Conservation (phyloP, 2,797 vertebrate species). For the Eleutherodactylus coqui region DNA sequence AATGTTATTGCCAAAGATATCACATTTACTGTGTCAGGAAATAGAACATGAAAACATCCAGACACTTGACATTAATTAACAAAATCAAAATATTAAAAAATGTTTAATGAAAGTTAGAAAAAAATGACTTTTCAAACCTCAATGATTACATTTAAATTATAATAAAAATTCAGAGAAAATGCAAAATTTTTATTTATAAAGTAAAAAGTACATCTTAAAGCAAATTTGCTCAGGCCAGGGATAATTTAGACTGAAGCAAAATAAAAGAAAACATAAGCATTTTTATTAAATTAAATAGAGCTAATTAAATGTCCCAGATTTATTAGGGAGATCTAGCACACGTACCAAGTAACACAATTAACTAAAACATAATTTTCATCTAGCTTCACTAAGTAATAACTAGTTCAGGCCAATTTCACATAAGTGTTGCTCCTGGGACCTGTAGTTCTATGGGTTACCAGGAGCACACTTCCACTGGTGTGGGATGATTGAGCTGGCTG, state of each 20-base stretch:
- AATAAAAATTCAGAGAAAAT: neutral
- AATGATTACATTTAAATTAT: neutral
- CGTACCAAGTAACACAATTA: neutral
- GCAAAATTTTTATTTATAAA: neutral
- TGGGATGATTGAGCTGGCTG: no score
- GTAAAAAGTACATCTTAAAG: no score
- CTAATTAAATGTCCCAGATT: neutral
- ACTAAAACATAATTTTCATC: neutral
- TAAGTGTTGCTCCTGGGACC: no score
- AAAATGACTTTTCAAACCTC: neutral
- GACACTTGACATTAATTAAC: conserved; percentile 68
- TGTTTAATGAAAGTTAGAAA: neutral
- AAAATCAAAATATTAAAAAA: neutral
- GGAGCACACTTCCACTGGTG: no score
- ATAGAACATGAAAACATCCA: conserved; percentile 74
- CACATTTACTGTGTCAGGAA: conserved; percentile 83
- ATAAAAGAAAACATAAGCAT: neutral
- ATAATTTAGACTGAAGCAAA: neutral
- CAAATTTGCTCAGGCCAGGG: no score
- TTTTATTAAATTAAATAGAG: neutral
- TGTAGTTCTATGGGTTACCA: no score
- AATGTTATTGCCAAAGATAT: conserved; percentile 88
- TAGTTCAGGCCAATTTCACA: no score
- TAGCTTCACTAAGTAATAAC: no score
- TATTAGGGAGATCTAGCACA: neutral